These are phyloP conservation scores for Helicoverpa armigera DNA, from an alignment of 1,140 invertebrate species.

Conservation along the genomic window DNA sequence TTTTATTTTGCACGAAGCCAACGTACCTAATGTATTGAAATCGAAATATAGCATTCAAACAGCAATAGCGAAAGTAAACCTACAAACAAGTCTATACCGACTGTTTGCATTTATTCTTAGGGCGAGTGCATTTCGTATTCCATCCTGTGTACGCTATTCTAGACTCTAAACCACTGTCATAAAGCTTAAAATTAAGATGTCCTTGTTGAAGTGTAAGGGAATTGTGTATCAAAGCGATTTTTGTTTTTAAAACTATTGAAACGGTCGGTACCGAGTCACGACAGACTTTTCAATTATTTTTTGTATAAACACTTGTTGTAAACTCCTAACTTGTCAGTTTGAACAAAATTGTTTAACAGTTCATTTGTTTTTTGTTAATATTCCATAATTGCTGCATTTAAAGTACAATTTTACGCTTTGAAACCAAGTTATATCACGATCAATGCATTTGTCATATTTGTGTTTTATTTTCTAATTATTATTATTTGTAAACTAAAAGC, in stretches of 20 bases:
- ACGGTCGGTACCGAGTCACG: constrained; percentile 30
- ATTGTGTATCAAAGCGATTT: constrained; percentile 45
- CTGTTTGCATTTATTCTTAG: constrained; percentile 42
- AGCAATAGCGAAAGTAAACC: constrained; percentile 42
- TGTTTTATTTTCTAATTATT: neutral
- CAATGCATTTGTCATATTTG: constrained; percentile 13
- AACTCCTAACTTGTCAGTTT: constrained; percentile 12
- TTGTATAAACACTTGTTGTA: constrained; percentile 24
- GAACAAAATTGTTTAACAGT: neutral
- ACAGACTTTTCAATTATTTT: constrained; percentile 24
- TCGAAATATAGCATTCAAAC: constrained; percentile 36
- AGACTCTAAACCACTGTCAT: neutral
- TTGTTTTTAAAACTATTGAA: constrained; percentile 45
- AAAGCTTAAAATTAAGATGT: constrained; percentile 22
- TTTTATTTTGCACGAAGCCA: constrained; percentile 26
- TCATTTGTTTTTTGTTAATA: constrained; percentile 18
- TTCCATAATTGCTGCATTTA: constrained; percentile 33
- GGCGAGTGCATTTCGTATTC: constrained; percentile 31
- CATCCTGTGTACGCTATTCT: neutral
- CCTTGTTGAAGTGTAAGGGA: constrained; percentile 24
- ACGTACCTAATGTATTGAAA: constrained; percentile 32
- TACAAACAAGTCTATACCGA: constrained; percentile 36
- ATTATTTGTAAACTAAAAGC: neutral
- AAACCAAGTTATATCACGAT: neutral
- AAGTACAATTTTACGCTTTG: constrained; percentile 1